These are phyloP conservation scores for Molorchus minor DNA, from an alignment of 2,888 invertebrate species.

Conservation along the genomic window DNA sequence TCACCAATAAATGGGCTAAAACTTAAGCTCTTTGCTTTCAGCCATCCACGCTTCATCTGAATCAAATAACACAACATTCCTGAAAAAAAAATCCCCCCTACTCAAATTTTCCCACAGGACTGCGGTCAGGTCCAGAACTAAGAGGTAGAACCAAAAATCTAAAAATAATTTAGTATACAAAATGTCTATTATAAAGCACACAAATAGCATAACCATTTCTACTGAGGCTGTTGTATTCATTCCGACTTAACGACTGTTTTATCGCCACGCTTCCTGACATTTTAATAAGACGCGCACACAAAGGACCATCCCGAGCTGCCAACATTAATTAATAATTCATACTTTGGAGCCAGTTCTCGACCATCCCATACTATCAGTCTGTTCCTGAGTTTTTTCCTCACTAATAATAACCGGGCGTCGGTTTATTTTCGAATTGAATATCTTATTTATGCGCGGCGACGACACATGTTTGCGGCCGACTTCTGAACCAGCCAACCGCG, in stretches of 20 bases:
- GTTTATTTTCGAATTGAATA: slow-evolving; percentile 41
- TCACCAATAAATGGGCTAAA: not conserved
- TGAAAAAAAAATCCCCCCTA: too few relatives aligned
- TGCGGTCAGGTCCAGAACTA: too few relatives aligned
- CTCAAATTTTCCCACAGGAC: too few relatives aligned
- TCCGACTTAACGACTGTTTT: not conserved
- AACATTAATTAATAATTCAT: slow-evolving; percentile 12
- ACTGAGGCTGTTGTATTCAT: not conserved
- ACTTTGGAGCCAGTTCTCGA: not conserved
- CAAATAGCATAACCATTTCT: too few relatives aligned
- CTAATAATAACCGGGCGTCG: slow-evolving; percentile 34
- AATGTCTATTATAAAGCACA: too few relatives aligned
- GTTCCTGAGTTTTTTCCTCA: slow-evolving; percentile 5
- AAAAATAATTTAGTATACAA: too few relatives aligned
- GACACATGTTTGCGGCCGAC: slow-evolving; percentile 62
- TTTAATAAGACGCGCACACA: not conserved
- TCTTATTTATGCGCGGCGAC: slow-evolving; percentile 45
- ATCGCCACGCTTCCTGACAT: not conserved
- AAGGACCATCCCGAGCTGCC: not conserved
- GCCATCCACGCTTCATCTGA: not conserved
- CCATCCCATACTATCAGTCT: slow-evolving; percentile 1
- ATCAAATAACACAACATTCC: too few relatives aligned
- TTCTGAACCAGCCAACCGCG: slow-evolving; percentile 63
- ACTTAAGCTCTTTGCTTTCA: not conserved
- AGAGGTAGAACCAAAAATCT: too few relatives aligned